Evolutionary conservation across 2,797 vertebrate genomes (phyloP), one percentile per base, ranked within the genome.

Genomic region (Danio jaintianensis): DNA sequence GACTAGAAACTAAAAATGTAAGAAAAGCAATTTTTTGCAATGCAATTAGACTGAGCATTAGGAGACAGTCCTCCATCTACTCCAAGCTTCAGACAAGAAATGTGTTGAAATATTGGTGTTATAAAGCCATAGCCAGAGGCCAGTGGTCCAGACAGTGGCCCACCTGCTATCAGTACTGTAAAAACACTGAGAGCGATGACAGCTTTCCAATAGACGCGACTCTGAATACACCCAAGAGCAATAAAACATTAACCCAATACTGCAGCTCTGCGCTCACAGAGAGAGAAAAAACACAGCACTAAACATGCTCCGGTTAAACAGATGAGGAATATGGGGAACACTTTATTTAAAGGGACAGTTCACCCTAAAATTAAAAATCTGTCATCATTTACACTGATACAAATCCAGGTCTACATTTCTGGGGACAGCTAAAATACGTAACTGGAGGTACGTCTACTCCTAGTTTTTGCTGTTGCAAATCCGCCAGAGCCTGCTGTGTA

Each of bases 131-230:
- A 82, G 87, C 86, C 82, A 83, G 55, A 85, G 91, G 89, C 83
- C 76, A 80, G 86, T 87, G 6, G 83, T 62, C 71, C 75, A 70
- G 85, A 91, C 89, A 89, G 68, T 81, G 81, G 90, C 89, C 89
- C 91, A 90, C 92, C 92, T 93, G 91, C 89, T 90, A 90, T 66
- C 84, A 84, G 84, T 86, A 86, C 86, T 82, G 82, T 82, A 87
- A 83, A 84, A 91, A 90, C 89, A 90, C 86, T 86, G 81, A 83
- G 84, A 87, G 85, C 81, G 86, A 83, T 91, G 93, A 92, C 90
- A 92, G 90, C 87, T 87, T 89, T 87, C 87, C 91, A 84, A 89
- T 88, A 89, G 87, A 88, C 87, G 84, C 87, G 86, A 85, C 86
- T 85, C 86, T 64, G 55, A 85, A 67, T 61, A 59, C 75, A 8